These are phyloP conservation scores for Oscheius myriophilus DNA, from an alignment of 2,888 invertebrate species.

Conservation along the genomic window DNA sequence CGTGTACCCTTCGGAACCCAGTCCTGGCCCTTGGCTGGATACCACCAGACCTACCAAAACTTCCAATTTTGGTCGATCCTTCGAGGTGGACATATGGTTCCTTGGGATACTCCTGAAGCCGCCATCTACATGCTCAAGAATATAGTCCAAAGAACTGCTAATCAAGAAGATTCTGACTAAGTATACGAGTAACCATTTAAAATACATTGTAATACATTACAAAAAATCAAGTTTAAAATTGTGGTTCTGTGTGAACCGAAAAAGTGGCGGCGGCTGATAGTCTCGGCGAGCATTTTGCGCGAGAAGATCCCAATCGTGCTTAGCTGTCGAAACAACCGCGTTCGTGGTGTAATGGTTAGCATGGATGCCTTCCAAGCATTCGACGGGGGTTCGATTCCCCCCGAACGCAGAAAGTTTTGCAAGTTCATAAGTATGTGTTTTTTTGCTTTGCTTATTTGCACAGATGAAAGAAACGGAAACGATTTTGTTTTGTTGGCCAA, in stretches of 20 bases:
- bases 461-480: no score
- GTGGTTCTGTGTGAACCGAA: no score
- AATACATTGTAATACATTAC: no score
- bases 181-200: neutral
- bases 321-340: neutral
- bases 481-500: no score
- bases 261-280: no score
- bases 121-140: conserved; percentile 48
- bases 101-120: conserved; percentile 54
- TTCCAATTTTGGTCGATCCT: conserved; percentile 83
- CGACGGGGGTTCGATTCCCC: conserved; percentile 35
- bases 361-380: conserved; percentile 40
- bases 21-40: conserved; percentile 55
- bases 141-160: conserved; percentile 9
- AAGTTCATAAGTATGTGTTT: no score
- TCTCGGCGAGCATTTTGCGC: no score
- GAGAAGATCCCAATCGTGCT: no score
- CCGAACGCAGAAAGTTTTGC: conserved; percentile 23
- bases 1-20: conserved; percentile 44
- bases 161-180: neutral
- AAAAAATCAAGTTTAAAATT: no score
- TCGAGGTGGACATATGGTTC: conserved; percentile 81
- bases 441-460: no score
- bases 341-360: conserved; percentile 37
- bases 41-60: conserved; percentile 74